Conservation (phyloP, 2,797 vertebrate species). For the Ataeniobius toweri region DNA sequence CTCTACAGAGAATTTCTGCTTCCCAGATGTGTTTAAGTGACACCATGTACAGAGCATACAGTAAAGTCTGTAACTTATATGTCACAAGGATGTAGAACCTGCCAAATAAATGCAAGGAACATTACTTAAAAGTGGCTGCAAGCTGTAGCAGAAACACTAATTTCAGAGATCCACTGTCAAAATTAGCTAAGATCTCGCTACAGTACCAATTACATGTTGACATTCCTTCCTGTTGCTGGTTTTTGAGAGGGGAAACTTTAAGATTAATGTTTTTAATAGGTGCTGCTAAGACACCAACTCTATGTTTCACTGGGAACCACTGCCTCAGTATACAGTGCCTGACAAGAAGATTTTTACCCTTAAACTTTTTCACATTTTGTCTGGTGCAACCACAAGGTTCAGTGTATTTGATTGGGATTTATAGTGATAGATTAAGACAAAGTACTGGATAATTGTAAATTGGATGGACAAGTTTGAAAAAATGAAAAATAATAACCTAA, state of each 20-base stretch:
- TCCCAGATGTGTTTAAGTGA: neutral
- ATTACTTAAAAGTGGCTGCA: neutral
- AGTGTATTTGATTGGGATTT: neutral
- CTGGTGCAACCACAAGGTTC: neutral
- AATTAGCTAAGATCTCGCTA: neutral
- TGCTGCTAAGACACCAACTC: neutral
- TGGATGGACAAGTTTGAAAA: neutral
- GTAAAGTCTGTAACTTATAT: slow-evolving; percentile 8
- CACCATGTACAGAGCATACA: neutral
- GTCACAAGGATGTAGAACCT: slow-evolving; percentile 5
- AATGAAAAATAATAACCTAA: no score
- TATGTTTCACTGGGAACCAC: neutral
- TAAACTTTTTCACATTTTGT: neutral
- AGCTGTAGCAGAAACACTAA: neutral
- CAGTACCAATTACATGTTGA: neutral
- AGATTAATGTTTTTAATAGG: slow-evolving; percentile 22
- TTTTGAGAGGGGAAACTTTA: slow-evolving; percentile 24
- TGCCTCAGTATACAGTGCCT: neutral
- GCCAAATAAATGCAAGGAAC: neutral
- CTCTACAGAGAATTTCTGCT: slow-evolving; percentile 1
- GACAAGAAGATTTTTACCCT: neutral
- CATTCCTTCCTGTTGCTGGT: slow-evolving; percentile 11
- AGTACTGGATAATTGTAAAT: neutral
- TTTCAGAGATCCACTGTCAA: neutral
- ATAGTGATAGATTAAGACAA: neutral